Evolutionary conservation across 2,888 invertebrate species (phyloP).

Genomic region (Cephus rjabovi): DNA sequence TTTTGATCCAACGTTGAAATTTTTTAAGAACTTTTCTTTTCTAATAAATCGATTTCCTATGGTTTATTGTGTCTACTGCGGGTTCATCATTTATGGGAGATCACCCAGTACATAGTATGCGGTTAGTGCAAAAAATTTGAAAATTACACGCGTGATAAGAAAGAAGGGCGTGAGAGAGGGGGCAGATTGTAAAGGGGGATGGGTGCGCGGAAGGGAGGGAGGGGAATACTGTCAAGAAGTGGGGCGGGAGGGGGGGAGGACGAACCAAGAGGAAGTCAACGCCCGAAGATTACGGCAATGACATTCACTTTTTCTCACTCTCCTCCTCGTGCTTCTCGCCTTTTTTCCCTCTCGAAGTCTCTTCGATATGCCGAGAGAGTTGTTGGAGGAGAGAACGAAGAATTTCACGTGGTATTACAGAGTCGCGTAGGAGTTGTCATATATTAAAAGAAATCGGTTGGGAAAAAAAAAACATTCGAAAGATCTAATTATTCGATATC

Average conservation of each 20-base stretch:
- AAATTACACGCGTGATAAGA: conserved; percentile 16
- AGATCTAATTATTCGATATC: no score
- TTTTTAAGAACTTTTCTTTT: no score
- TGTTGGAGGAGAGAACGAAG: no score
- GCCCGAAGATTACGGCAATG: conserved; percentile 67
- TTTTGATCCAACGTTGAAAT: no score
- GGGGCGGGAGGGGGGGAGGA: conserved; percentile 26
- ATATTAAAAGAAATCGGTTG: no score
- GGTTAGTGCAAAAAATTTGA: not conserved
- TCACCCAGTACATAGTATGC: not conserved
- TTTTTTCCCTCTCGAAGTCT: conserved; percentile 30
- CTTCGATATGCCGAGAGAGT: conserved; percentile 3
- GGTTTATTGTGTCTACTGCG: no score
- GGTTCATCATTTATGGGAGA: no score
- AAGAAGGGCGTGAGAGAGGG: conserved; percentile 27
- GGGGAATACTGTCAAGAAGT: not conserved
- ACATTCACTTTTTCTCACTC: conserved; percentile 66
- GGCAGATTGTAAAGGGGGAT: conserved; percentile 29
- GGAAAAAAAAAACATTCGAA: no score
- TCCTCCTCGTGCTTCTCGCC: conserved; percentile 49
- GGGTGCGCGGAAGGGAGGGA: conserved; percentile 28
- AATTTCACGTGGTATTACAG: no score
- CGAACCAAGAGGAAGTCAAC: conserved; percentile 61
- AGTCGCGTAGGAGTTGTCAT: no score
- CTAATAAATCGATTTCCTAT: no score